A percentile compares a stretch with the other conserved stretches of the same genome.
Conservation (phyloP, 2,113 vertebrate genomes). For the Petaurus breviceps region DNA sequence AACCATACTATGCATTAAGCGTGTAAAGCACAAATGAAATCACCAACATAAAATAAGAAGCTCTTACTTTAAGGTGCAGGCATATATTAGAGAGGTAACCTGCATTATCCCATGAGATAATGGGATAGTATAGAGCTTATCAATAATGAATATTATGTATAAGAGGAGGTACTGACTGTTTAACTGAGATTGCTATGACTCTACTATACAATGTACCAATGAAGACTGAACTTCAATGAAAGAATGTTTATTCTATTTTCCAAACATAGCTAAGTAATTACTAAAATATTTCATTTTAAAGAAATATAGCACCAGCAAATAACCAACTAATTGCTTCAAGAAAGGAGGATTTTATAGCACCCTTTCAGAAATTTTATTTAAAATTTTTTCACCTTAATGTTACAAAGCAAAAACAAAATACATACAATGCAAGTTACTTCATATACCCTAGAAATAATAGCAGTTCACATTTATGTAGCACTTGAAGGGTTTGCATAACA, state of each 20-base stretch:
- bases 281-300: constrained; percentile 32
- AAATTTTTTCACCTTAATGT: background rate
- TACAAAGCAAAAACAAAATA: background rate
- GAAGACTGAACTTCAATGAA: constrained; percentile 35
- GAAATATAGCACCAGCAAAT: constrained; percentile 10
- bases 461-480: background rate
- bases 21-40: constrained; percentile 55
- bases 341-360: background rate
- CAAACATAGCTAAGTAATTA: constrained; percentile 34
- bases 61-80: constrained; percentile 6
- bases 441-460: background rate
- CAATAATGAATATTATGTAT: constrained; percentile 2
- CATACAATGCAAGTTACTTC: background rate
- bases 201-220: constrained; percentile 3
- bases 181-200: background rate
- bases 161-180: background rate
- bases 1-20: constrained; percentile 63
- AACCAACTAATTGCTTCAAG: background rate
- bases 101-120: constrained; percentile 22
- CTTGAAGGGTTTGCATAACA: background rate
- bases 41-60: constrained; percentile 45
- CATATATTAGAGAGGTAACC: background rate
- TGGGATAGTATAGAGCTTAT: background rate
- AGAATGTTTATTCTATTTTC: constrained; percentile 9
- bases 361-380: background rate